These are phyloP conservation scores for Neomonachus schauinslandi DNA, from an alignment of 2,113 vertebrate species.

Conservation along the genomic window DNA sequence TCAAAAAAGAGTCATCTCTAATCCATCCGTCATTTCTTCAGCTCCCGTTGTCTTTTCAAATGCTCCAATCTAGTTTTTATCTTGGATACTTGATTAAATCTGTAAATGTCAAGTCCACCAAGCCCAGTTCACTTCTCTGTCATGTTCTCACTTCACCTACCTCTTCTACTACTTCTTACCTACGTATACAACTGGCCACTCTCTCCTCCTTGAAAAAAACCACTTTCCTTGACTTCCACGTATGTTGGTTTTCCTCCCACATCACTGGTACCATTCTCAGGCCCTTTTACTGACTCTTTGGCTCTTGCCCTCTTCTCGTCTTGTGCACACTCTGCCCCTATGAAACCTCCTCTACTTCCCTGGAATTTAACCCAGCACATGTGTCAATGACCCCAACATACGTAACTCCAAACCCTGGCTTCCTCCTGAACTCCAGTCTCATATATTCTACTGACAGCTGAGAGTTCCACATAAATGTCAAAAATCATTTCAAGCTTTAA, in stretches of 20 bases:
- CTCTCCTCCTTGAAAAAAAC: neutral
- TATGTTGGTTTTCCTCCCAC: neutral
- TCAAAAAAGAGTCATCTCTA: neutral
- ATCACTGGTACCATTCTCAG: no score
- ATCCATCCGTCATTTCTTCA: neutral
- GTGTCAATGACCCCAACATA: neutral
- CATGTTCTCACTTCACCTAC: neutral
- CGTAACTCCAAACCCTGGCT: neutral
- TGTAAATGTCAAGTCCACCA: neutral
- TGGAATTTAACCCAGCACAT: neutral
- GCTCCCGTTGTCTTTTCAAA: neutral
- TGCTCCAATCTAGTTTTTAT: neutral
- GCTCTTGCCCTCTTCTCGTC: neutral
- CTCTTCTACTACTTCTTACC: neutral
- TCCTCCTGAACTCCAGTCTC: neutral
- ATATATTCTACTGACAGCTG: neutral
- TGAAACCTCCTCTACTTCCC: neutral
- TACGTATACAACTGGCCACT: neutral
- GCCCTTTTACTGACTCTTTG: neutral
- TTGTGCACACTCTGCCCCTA: neutral
- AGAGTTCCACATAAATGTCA: neutral
- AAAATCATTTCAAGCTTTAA: neutral
- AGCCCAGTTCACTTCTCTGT: neutral
- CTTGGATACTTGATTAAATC: neutral
- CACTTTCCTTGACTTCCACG: neutral